These are phyloP conservation scores for Oligia latruncula DNA, from an alignment of 2,888 invertebrate species.

Conservation along the genomic window DNA sequence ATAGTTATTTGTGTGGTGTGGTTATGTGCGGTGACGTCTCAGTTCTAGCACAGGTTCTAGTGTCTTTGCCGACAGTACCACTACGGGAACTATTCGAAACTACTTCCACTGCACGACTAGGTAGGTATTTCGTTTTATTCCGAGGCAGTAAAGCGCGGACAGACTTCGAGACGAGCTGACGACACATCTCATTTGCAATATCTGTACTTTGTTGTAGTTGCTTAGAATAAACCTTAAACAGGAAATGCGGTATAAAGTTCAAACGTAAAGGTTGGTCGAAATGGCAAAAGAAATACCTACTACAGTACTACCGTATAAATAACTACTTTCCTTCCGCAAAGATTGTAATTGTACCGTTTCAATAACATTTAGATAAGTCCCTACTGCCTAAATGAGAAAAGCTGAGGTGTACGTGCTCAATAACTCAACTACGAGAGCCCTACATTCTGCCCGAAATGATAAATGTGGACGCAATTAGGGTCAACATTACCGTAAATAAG, in stretches of 20 bases:
- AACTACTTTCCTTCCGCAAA: background rate
- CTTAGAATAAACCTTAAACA: background rate
- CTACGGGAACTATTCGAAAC: background rate
- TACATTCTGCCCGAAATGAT: background rate
- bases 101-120: background rate
- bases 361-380: background rate
- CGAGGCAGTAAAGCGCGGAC: background rate
- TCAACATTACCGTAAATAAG: conserved; percentile 11
- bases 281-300: background rate
- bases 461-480: background rate
- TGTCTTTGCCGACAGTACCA: background rate
- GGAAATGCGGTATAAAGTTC: background rate
- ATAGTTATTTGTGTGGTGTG: background rate
- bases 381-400: background rate
- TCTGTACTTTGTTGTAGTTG: conserved; percentile 24
- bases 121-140: conserved; percentile 2
- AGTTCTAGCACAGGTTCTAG: too few species aligned
- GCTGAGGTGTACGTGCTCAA: background rate
- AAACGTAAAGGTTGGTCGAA: background rate
- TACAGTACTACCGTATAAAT: background rate
- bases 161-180: conserved; percentile 26
- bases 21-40: conserved; percentile 9
- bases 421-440: background rate
- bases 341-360: background rate
- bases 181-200: conserved; percentile 39